Conservation (phyloP, 2,888 invertebrate species). For the Philhelius pedissequus region DNA sequence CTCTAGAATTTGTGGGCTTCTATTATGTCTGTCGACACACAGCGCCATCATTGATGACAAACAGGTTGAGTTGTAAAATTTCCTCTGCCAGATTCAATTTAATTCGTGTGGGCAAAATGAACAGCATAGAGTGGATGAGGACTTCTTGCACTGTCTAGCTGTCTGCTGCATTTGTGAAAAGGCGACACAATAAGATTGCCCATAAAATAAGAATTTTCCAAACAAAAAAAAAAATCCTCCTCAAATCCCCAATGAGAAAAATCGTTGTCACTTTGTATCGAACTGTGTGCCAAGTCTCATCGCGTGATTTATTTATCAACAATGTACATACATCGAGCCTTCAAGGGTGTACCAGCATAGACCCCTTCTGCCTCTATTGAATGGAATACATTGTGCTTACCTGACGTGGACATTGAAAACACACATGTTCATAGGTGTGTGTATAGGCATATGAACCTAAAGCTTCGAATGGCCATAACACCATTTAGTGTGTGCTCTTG, state of each 20-base stretch:
- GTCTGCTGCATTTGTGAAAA: slow-evolving; percentile 4
- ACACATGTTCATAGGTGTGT: no score
- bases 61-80: slow-evolving; percentile 43
- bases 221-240: slow-evolving; percentile 13
- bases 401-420: not conserved
- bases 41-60: no score
- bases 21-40: slow-evolving; percentile 15
- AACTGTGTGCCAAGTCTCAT: slow-evolving; percentile 18
- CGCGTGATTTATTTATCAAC: slow-evolving; percentile 26
- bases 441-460: no score
- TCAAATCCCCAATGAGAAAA: slow-evolving; percentile 22
- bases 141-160: not conserved
- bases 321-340: not conserved
- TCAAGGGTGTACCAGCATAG: not conserved
- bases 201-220: no score
- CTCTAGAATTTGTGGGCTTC: slow-evolving; percentile 33
- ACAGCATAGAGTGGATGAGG: not conserved
- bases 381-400: slow-evolving; percentile 15
- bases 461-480: not conserved
- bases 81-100: slow-evolving; percentile 13
- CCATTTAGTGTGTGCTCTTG: not conserved
- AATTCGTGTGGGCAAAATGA: slow-evolving; percentile 12
- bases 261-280: slow-evolving; percentile 41
- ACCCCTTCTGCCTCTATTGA: not conserved
- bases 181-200: not conserved